Evolutionary conservation across 2,888 invertebrate genomes (phyloP), one percentile per base, ranked within the genome.

Genomic region (Meliscaeva auricollis): DNA sequence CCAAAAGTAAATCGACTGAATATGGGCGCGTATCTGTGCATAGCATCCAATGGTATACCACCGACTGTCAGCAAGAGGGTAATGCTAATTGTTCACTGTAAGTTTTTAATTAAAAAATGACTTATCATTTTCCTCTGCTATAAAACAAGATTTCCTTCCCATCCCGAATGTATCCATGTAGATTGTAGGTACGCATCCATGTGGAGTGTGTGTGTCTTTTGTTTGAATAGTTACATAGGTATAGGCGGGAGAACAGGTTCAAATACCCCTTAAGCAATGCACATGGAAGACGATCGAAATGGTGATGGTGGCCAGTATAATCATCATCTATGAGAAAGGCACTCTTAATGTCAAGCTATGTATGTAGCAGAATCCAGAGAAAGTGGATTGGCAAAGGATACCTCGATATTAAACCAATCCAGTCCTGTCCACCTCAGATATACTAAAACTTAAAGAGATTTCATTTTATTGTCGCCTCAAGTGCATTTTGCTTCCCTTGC

Each of bases 31-130:
- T 96, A 96, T 92, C 93, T 96, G 64, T 96, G 96, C 92, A 96
- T 96, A 87, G 96, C 96, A 6, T 95, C 96, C 88, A 97, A 97
- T 91, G 97, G 97, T 46, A 95, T 97, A 38, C 96, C 96, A 66
- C 96, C 96, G 62, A 95, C 96, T 75, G 96, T 96, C 90, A 96
- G 96, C 93, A 96, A 96, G 91, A 93, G 96, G 88, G 95, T 96
- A 89, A 95, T 95, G 94, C 94, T 96, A 89, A 95, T 96, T 89
- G 96, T 97, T 87, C 96, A 97, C 92, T 97, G 97, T 97, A 93
- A 95, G 96, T 94, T 92, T n/a, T 88, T 87, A 62, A 78, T 82
- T 70, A 70, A 75, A 64, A 77, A 68, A 73, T 72, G 54, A 32
- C 13, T 11, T 48, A 68, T 41, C 20, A 50, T 66, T n/a, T 35